Conservation (phyloP, 2,888 invertebrate species). For the Caenorhabditis angaria region DNA sequence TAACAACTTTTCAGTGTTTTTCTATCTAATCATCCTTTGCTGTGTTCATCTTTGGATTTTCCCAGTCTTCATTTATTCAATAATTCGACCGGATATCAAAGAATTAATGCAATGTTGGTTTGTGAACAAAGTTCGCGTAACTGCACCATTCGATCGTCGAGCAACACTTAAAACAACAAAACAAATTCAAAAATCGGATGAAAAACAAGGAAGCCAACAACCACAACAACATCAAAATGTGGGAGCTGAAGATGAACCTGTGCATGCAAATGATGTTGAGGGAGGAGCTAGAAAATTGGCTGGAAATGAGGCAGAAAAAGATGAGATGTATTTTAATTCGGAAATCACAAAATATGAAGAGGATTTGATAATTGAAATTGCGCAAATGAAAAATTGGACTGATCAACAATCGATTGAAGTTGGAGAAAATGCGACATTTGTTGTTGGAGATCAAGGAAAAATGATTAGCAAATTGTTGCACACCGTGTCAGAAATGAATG, state of each 20-base stretch:
- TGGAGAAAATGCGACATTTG: constrained; percentile 14
- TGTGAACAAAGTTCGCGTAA: not conserved
- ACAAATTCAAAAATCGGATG: too few species aligned
- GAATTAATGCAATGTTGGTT: constrained; percentile 21
- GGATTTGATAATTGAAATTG: constrained; percentile 14
- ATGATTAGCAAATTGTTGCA: constrained; percentile 22
- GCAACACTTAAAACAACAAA: constrained; percentile 18
- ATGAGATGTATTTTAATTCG: constrained; percentile 5
- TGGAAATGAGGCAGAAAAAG: constrained; percentile 10
- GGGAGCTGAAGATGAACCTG: too few species aligned
- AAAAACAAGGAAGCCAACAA: not conserved
- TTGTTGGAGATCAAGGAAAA: constrained; percentile 18
- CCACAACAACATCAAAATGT: not conserved
- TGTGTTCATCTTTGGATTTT: constrained; percentile 19
- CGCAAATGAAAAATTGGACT: constrained; percentile 19
- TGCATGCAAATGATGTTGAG: constrained; percentile 14
- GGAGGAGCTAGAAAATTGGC: too few species aligned
- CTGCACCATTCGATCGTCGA: constrained; percentile 5
- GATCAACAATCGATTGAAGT: constrained; percentile 20
- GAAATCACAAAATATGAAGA: constrained; percentile 28
- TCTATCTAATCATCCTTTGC: constrained; percentile 5
- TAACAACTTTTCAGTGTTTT: constrained; percentile 10
- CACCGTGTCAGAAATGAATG: constrained; percentile 18
- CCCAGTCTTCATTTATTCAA: constrained; percentile 5
- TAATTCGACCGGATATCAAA: constrained; percentile 29